These are phyloP conservation scores for Notothenia coriiceps DNA, from an alignment of 2,113 vertebrate genomes.

Conservation along the genomic window DNA sequence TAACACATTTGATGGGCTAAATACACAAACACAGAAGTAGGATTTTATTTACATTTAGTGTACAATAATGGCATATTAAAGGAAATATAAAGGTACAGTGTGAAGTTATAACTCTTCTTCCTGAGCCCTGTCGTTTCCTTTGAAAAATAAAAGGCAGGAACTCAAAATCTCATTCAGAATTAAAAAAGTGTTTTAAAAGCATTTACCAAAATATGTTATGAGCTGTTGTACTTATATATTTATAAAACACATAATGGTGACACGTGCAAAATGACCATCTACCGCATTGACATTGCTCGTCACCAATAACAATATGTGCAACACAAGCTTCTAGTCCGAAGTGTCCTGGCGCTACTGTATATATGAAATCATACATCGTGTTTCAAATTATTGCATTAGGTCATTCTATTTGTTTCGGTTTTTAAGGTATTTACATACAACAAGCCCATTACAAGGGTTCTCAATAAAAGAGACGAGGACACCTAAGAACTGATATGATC, in stretches of 20 bases:
- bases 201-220: not conserved
- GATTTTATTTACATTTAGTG: no score
- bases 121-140: not conserved
- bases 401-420: not conserved
- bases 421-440: not conserved
- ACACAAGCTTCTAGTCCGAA: not conserved
- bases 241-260: not conserved
- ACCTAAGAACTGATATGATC: conserved; percentile 11
- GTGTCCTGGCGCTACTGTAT: no score
- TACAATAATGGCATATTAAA: no score
- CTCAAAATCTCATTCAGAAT: no score
- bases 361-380: not conserved
- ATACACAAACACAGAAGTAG: no score
- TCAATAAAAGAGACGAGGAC: not conserved
- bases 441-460: not conserved
- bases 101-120: not conserved
- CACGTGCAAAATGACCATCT: not conserved
- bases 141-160: no score
- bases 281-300: not conserved
- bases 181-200: no score
- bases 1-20: no score
- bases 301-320: not conserved
- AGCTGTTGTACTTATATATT: no score
- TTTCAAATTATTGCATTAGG: not conserved
- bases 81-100: no score